Conservation (phyloP, 2,888 invertebrate genomes). For the Leptothorax acervorum region DNA sequence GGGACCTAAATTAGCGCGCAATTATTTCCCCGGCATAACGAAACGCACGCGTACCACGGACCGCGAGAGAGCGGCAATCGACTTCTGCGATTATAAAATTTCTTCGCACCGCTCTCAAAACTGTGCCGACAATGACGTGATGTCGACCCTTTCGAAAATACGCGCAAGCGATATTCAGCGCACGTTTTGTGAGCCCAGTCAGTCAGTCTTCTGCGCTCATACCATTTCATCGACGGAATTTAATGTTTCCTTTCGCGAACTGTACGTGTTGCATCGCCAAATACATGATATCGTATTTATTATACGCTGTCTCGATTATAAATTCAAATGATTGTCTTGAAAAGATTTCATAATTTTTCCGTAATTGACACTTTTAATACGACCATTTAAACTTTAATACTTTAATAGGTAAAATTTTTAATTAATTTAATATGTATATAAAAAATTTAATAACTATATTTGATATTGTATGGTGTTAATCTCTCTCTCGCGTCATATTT, state of each 20-base stretch:
- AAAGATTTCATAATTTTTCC: neutral
- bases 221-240: slow-evolving; percentile 33
- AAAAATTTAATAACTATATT: neutral
- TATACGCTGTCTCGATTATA: neutral
- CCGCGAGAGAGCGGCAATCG: neutral
- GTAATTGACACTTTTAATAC: neutral
- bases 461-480: neutral
- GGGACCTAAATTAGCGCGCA: slow-evolving; percentile 69
- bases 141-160: neutral
- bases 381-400: neutral
- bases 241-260: slow-evolving; percentile 1
- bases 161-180: slow-evolving; percentile 2
- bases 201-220: neutral
- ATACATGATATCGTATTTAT: slow-evolving; percentile 6
- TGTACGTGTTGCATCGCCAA: neutral
- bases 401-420: neutral
- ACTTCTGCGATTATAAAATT: neutral
- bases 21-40: slow-evolving; percentile 63
- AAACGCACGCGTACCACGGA: neutral
- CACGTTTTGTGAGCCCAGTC: slow-evolving; percentile 9
- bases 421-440: neutral
- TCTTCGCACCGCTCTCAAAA: neutral
- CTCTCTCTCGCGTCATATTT: neutral
- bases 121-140: neutral
- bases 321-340: slow-evolving; percentile 1